Evolutionary conservation across 2,888 invertebrate species (phyloP), one percentile per base, ranked within the genome.

Genomic region (Drosophila barbarae): DNA sequence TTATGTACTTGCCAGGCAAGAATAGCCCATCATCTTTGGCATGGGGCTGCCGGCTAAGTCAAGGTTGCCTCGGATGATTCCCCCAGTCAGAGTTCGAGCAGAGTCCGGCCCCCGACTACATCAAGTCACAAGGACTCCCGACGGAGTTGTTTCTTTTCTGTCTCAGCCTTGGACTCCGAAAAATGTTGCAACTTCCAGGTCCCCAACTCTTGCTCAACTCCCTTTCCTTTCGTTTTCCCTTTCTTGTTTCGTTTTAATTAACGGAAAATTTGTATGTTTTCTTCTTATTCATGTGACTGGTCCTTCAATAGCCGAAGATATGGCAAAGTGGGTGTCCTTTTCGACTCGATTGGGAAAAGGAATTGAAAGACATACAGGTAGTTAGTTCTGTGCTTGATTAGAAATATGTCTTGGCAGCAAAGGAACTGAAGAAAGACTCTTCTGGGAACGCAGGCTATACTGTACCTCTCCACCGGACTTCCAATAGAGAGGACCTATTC

Each of bases 241-340:
- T 26, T 41, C 26, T 57, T 77, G 74, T 84, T 77, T 54, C 73
- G 51, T 84, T 81, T 81, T 81, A 81, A 81, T 81, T 86, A 81
- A 86, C 76, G 79, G 69, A 71, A 84, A 78, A 72, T 82, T 82
- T 79, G 71, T 79, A 80, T 74, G 76, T 77, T 81, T 77, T 81
- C 83, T 65, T 71, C 65, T 63, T 70, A 79, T 71, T 70, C 79
- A 67, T 81, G 81, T 71, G 81, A 81, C 77, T 64, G 58, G 68
- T 60, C 64, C 77, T 65, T 80, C 81, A 72, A 66, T 71, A 13
- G 35, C 13, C 18, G 18, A 53, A 39, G 26, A 26, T 21, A 4
- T 9, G 28, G 12, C 26, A 5, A n/a, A 9, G 21, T 63, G 32
- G 42, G 32, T 36, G 32, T 3, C 15, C 51, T 10, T 15, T n/a